Conservation (phyloP, 1,140 invertebrate genomes). For the Drosophila sp. region DNA sequence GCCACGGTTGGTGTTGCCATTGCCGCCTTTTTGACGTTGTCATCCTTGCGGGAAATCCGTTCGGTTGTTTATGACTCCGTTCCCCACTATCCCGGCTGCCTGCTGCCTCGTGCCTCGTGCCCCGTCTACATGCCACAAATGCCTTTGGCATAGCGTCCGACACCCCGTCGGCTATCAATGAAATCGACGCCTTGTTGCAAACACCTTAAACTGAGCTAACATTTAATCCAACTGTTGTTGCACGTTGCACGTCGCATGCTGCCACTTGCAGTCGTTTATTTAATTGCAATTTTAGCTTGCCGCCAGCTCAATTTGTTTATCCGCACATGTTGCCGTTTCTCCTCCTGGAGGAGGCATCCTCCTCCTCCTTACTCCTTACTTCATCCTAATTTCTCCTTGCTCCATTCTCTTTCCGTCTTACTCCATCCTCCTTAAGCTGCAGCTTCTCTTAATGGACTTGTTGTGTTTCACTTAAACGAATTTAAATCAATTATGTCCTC, state of each 20-base stretch:
- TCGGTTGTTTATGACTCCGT: constrained; percentile 46
- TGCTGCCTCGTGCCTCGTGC: not conserved
- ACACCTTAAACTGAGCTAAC: constrained; percentile 29
- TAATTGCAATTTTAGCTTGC: constrained; percentile 66
- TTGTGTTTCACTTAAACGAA: constrained; percentile 61
- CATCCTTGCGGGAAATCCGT: constrained; percentile 47
- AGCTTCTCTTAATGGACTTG: constrained; percentile 66
- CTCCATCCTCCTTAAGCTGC: not conserved
- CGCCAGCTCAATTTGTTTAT: constrained; percentile 64
- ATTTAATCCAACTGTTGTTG: constrained; percentile 6
- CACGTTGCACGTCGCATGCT: constrained; percentile 10
- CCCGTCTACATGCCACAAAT: constrained; percentile 45
- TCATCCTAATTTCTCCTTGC: too few species aligned
- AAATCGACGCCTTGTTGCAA: constrained; percentile 18
- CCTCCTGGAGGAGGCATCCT: too few species aligned
- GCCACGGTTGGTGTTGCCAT: constrained; percentile 5
- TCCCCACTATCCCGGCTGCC: not conserved
- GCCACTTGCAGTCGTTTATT: constrained; percentile 45
- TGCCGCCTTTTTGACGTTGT: constrained; percentile 43
- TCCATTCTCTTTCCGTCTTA: too few species aligned
- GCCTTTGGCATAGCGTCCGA: constrained; percentile 44
- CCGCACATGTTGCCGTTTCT: constrained; percentile 1
- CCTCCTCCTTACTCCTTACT: too few species aligned
- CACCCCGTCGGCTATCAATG: constrained; percentile 33
- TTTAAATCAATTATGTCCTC: constrained; percentile 71